phyloP scores from a whole-genome alignment of 2,888 invertebrate genomes.

The Mythimna lalbum region DNA sequence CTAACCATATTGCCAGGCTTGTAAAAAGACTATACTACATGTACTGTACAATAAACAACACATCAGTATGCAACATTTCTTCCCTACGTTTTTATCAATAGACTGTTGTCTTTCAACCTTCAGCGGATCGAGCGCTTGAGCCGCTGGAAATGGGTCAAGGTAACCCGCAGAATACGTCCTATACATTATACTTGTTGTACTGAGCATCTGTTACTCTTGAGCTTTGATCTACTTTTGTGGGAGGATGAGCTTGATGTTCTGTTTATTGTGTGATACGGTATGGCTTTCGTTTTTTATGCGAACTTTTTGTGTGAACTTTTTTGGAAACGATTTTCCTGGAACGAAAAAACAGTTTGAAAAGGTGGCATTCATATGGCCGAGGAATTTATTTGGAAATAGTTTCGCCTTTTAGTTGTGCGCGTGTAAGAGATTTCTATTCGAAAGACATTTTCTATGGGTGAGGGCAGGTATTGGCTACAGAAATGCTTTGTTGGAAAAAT shows the following conservation, averaged over 20 bases:
- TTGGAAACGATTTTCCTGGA: neutral
- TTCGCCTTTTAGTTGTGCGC: neutral
- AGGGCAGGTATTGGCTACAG: neutral
- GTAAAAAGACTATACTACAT: neutral
- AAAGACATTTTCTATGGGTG: neutral
- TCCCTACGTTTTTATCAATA: conserved; percentile 44
- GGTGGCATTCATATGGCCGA: neutral
- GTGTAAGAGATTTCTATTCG: neutral
- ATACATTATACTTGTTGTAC: conserved; percentile 27
- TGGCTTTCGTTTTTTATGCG: conserved; percentile 14
- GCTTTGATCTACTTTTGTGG: conserved; percentile 54
- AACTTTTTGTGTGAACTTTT: neutral
- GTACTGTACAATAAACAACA: neutral
- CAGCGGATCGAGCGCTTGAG: conserved; percentile 60
- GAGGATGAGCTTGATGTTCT: conserved; percentile 33
- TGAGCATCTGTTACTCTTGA: conserved; percentile 51
- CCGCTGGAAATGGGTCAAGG: conserved; percentile 60
- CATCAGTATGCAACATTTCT: conserved; percentile 23
- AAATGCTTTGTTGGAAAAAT: conserved; percentile 2
- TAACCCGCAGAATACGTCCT: conserved; percentile 2
- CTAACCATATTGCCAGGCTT: neutral
- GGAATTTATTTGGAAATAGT: neutral
- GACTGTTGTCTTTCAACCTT: conserved; percentile 58
- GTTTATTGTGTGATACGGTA: conserved; percentile 25
- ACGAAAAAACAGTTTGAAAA: neutral